Base-by-base conservation (phyloP, 2,888 invertebrate species). In the Eulithis prunata region DNA sequence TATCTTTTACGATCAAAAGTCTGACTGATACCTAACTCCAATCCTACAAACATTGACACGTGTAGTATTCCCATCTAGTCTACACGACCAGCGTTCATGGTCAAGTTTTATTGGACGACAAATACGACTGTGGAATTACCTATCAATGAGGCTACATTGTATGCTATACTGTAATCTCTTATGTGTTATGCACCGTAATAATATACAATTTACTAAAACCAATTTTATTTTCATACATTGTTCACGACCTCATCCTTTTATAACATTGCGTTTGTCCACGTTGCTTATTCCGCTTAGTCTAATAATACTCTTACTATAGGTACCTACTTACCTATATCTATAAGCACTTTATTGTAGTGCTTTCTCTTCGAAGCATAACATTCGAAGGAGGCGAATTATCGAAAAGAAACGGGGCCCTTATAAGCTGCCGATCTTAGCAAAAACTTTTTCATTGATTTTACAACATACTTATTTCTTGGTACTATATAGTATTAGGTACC, bases 321-420 rank as follows among this genome's bases (percentile, higher is more conserved):
- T 3, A 32, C 32, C 4, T 32, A 32, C 32, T 5, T 32, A 32
- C 3, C 32, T 32, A 28, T 49, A 32, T 32, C 32, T 32, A 28
- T 49, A 13, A 56, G 41, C 62, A 64, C 53, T 66, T 63, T 68
- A 65, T 57, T 68, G 66, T 62, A 32, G 32, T 3, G 32, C 6
- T 32, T 32, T 6, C 32, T 4, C 6, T 32, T 32, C 32, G 21
- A 32, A 3, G 32, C 32, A 6, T 32, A 32, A 32, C 6, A 32
- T 32, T 32, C 32, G 32, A 32, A 32, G 5, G 32, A 5, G 32
- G 21, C 21, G 21, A 21, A 21, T 21, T 21, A 21, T 21, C 21
- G n/a, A 21, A 21, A 21, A 21, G 21, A 21, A 21, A 21, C 21
- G 21, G 21, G 21, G 21, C 21, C 21, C 21, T 21, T 21, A 21